These are phyloP conservation scores for Bombus haemorrhoidalis DNA, from an alignment of 1,140 invertebrate genomes.

Conservation along the genomic window DNA sequence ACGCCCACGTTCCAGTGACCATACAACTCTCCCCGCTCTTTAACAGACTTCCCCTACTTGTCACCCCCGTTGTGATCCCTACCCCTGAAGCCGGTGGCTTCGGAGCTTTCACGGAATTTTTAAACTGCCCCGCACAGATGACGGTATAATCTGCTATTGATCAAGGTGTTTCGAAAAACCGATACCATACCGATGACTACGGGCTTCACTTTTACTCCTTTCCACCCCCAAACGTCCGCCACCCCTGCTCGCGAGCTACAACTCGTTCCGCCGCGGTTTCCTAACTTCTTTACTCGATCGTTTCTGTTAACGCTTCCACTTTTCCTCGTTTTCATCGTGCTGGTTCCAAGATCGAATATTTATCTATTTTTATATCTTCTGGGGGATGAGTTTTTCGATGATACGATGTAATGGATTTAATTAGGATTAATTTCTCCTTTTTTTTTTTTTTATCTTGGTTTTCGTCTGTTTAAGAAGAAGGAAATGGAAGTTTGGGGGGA, in stretches of 20 bases:
- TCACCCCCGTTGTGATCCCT: constrained; percentile 45
- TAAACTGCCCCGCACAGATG: constrained; percentile 78
- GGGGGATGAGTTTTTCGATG: background rate
- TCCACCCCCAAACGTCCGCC: background rate
- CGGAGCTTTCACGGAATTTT: constrained; percentile 80
- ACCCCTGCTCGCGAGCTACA: background rate
- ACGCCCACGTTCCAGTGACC: constrained; percentile 80
- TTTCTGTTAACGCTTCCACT: background rate
- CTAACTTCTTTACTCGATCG: background rate
- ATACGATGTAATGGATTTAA: background rate
- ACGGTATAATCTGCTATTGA: constrained; percentile 81
- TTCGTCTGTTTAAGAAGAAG: background rate
- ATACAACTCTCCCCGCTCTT: constrained; percentile 69
- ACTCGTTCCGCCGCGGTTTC: constrained; percentile 3
- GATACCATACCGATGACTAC: constrained; percentile 70
- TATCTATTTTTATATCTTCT: too few relatives aligned
- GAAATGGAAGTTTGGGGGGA: background rate
- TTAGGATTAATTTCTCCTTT: background rate
- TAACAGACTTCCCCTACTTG: constrained; percentile 58
- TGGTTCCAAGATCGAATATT: background rate
- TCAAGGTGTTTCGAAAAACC: constrained; percentile 76
- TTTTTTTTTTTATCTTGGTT: background rate
- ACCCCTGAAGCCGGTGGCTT: constrained; percentile 66
- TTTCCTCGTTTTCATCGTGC: background rate
- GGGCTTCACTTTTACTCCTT: constrained; percentile 56